Evolutionary conservation across 2,797 vertebrate species (phyloP), one percentile per base, ranked within the genome.

Genomic region (Linurgus olivaceus): DNA sequence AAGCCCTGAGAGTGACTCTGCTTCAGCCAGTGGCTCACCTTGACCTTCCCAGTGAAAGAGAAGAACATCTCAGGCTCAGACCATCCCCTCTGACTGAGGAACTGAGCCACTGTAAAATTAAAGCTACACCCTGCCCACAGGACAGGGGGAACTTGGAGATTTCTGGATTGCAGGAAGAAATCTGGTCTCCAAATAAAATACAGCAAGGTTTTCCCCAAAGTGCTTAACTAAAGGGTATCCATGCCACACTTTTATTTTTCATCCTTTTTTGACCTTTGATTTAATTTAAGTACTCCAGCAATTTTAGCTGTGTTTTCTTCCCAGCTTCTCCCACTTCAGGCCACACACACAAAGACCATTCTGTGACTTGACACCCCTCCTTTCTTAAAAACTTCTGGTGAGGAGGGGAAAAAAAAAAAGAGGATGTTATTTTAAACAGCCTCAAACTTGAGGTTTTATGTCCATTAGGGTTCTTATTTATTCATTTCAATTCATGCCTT

Each of bases 321-420:
- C 78, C 82, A 90, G 52, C 82, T 89, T 96, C 73, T 81, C 66
- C 62, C 28, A 70, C 89, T 91, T 91, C 12, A 68, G 91, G 93
- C 85, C 91, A 95, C 93, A 96, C 81, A 96, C 92, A 95, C 72
- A 90, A 94, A 93, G 85, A 92, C 68, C 76, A 93, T 78, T 90
- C 76, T 84, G 90, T 78, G 87, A 94, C 28, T 29, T 81, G 82
- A 94, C 82, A 88, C 71, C 55, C 82, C 63, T 65, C 66, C 75
- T 88, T 73, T 88, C 94, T 86, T 73, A 86, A 94, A 88, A 93
- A 81, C 48, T 90, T 84, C 84, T 18, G 62, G 70, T 59, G 15
- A 88, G 42, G 33, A 83, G 35, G 40, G 24, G 52, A 94, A 92
- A 89, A 93, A 79, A 89, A 93, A 79, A 80, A 33, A 68, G 35